These are phyloP conservation scores for Pelobates cultripes DNA, from an alignment of 2,797 vertebrate species.

Conservation along the genomic window DNA sequence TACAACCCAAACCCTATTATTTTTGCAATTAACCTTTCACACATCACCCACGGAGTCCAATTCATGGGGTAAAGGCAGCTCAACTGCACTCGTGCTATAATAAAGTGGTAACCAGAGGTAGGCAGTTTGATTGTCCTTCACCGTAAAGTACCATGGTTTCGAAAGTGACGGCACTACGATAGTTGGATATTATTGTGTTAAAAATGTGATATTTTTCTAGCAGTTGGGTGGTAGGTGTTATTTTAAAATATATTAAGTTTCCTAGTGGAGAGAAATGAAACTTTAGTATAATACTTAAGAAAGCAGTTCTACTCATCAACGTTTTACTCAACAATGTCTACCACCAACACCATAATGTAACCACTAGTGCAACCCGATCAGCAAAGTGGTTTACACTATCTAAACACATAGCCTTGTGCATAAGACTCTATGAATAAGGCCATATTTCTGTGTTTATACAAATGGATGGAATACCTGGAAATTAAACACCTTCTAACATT, in stretches of 20 bases:
- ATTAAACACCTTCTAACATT: slow-evolving; percentile 68
- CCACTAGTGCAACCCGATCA: slow-evolving; percentile 37
- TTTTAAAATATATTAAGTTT: slow-evolving; percentile 48
- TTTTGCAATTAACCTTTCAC: slow-evolving; percentile 12
- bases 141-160: slow-evolving; percentile 13
- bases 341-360: slow-evolving; percentile 34
- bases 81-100: not conserved
- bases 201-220: slow-evolving; percentile 35
- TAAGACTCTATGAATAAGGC: slow-evolving; percentile 48
- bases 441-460: slow-evolving; percentile 64
- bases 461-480: slow-evolving; percentile 66
- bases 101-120: not conserved
- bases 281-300: slow-evolving; percentile 50
- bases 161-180: slow-evolving; percentile 26
- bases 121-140: not conserved
- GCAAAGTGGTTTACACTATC: slow-evolving; percentile 32
- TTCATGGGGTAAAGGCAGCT: not conserved
- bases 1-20: not conserved
- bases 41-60: not conserved
- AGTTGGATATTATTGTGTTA: slow-evolving; percentile 35
- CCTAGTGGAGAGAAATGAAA: slow-evolving; percentile 41
- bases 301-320: slow-evolving; percentile 21
- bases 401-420: slow-evolving; percentile 36
- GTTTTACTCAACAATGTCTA: slow-evolving; percentile 25
- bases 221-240: slow-evolving; percentile 37